Evolutionary conservation across 2,888 invertebrate genomes (phyloP), one percentile per base, ranked within the genome.

Genomic region (Leptogaster cylindrica): DNA sequence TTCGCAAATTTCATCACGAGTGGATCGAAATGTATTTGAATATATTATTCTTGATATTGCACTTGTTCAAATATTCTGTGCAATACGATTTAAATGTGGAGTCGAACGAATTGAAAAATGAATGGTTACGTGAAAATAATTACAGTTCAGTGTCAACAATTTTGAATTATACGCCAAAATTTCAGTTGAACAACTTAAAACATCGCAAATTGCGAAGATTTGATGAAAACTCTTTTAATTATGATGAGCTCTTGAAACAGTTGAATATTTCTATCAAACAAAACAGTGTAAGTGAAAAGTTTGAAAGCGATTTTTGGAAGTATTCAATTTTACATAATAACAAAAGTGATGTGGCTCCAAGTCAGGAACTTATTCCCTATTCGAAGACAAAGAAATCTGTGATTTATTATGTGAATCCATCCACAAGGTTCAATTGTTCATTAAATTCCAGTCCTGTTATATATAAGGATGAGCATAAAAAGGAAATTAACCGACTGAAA

Each of bases 371-470:
- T n/a, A n/a, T n/a, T n/a, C n/a, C n/a, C n/a, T n/a, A n/a, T n/a
- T 77, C 76, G 1, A 79, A 80, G 71, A 79, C 80, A 2, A 74
- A 74, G 5, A 80, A 79, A 0, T 78, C 78, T 23, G 78, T 77
- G 52, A 74, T 79, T 2, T 79, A 80, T 70, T 41, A 25, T 28
- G 28, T 50, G 14, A 39, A 65, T 25, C 31, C 65, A 7, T 50
- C 39, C 8, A n/a, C 12, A 16, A 18, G 20, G 27, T 1, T 14
- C 25, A 27, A 6, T 20, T 27, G 31, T 31, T 52, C n/a, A 48
- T 25, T 23, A 33, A 8, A 16, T 44, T 4, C 4, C 44, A 20
- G n/a, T 20, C 14, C 12, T 8, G 16, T 75, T 10, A 78, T 78
- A 27, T 79, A 75, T 51, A 79, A 78, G 68, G 75, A 77, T 16